A percentile compares a stretch with the other conserved stretches of the same genome.
Evolutionary conservation across 1,140 invertebrate genomes (phyloP).

Genomic region (Trachymyrmex cornetzi): DNA sequence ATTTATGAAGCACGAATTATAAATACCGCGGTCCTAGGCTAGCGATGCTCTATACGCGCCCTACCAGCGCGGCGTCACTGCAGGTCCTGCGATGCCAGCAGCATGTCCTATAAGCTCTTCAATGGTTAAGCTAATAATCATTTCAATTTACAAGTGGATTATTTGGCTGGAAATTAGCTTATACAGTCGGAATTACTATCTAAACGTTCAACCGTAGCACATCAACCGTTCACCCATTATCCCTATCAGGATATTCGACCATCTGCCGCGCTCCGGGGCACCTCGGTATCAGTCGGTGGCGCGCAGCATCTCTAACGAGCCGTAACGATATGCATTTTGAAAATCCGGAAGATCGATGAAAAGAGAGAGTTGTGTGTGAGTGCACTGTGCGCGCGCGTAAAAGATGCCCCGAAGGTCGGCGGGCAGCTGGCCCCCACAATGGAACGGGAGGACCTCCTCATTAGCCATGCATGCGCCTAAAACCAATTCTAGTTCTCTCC

Average conservation of each 20-base stretch:
- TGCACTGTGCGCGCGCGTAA: slow-evolving; percentile 55
- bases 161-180: slow-evolving; percentile 2
- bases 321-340: slow-evolving; percentile 61
- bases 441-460: slow-evolving; percentile 76
- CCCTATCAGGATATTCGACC: slow-evolving; percentile 71
- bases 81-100: not conserved
- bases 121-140: not conserved
- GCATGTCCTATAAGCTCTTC: not conserved
- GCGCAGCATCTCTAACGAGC: slow-evolving; percentile 67
- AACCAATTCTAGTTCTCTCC: slow-evolving; percentile 80
- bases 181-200: slow-evolving; percentile 31
- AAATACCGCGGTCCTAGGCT: slow-evolving; percentile 62
- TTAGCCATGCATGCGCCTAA: slow-evolving; percentile 85
- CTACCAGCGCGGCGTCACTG: slow-evolving; percentile 8
- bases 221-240: slow-evolving; percentile 72
- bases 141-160: slow-evolving; percentile 27
- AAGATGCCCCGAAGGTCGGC: slow-evolving; percentile 57
- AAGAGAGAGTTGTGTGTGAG: slow-evolving; percentile 51
- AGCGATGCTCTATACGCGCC: not conserved
- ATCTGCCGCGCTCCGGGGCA: slow-evolving; percentile 73
- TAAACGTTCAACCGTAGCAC: slow-evolving; percentile 64
- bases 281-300: slow-evolving; percentile 72
- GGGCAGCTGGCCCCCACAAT: slow-evolving; percentile 74
- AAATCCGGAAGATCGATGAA: slow-evolving; percentile 66
- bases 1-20: slow-evolving; percentile 80